Conservation (phyloP, 35 echinoderm and acorn worm species). For the Acanthaster planci region DNA sequence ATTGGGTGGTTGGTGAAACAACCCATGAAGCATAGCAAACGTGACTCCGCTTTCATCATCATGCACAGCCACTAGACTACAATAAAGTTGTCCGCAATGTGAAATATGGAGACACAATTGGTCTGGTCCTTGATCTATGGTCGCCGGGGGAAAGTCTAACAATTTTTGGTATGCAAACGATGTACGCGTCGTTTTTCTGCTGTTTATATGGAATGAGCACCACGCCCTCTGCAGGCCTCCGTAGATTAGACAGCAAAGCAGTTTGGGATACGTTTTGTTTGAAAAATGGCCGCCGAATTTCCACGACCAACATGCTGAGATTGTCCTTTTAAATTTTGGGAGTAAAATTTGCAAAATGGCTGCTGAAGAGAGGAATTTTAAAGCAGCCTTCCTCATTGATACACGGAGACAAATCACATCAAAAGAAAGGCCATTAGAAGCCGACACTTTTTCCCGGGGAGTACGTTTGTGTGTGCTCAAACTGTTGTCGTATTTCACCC, state of each 20-base stretch:
- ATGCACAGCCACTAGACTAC: too few species aligned
- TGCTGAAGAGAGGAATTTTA: not conserved
- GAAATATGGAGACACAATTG: too few species aligned
- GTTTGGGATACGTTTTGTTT: not conserved
- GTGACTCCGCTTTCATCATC: too few species aligned
- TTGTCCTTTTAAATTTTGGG: not conserved
- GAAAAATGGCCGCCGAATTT: conserved; percentile 21
- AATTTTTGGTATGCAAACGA: too few species aligned
- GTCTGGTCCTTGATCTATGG: too few species aligned
- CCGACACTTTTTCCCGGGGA: not conserved
- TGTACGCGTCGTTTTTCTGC: too few species aligned
- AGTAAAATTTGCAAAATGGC: not conserved
- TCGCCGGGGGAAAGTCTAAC: too few species aligned
- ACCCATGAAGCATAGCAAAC: too few species aligned
- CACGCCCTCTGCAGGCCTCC: not conserved
- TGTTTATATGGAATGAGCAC: too few species aligned
- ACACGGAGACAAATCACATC: not conserved
- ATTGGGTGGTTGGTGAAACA: too few species aligned
- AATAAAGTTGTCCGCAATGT: too few species aligned
- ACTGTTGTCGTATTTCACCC: conserved; percentile 21
- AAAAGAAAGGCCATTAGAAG: not conserved
- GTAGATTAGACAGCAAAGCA: conserved; percentile 2
- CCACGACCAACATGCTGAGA: not conserved
- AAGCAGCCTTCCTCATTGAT: not conserved
- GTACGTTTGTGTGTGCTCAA: conserved; percentile 20